Conservation (phyloP, 2,113 vertebrate species). For the Uropsilus gracilis region DNA sequence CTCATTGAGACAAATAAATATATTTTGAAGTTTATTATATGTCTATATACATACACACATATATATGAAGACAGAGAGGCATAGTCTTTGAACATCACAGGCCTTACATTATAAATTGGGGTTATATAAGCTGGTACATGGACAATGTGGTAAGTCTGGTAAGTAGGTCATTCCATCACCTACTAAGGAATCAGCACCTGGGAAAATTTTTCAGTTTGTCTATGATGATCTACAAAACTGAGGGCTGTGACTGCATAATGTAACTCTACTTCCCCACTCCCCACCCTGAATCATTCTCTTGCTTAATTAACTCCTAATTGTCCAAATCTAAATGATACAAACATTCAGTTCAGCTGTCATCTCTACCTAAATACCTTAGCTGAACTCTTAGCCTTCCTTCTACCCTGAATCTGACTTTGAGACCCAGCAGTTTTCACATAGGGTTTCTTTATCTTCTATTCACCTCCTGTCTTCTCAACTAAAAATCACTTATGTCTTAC, state of each 20-base stretch:
- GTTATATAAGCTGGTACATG: neutral
- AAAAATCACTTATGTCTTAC: neutral
- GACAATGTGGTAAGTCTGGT: neutral
- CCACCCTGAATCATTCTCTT: neutral
- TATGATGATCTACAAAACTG: neutral
- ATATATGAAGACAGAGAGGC: neutral
- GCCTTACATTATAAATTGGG: neutral
- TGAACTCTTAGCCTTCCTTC: neutral
- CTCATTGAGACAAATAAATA: neutral
- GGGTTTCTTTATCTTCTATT: conserved; percentile 5
- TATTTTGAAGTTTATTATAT: neutral
- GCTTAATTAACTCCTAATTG: neutral
- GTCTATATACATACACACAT: neutral
- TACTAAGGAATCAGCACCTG: neutral
- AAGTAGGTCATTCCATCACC: neutral
- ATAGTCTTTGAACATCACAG: neutral
- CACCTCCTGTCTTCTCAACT: neutral
- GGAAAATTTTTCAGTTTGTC: neutral
- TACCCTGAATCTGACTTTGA: neutral
- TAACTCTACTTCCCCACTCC: neutral
- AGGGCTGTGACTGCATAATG: neutral
- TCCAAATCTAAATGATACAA: neutral
- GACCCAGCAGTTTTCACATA: neutral
- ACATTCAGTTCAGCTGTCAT: neutral
- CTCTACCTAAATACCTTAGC: neutral